Percentiles rank a stretch among this genome's conserved stretches.
phyloP scores from a whole-genome alignment of 1,140 invertebrate species.

The Caerostris darwini region DNA sequence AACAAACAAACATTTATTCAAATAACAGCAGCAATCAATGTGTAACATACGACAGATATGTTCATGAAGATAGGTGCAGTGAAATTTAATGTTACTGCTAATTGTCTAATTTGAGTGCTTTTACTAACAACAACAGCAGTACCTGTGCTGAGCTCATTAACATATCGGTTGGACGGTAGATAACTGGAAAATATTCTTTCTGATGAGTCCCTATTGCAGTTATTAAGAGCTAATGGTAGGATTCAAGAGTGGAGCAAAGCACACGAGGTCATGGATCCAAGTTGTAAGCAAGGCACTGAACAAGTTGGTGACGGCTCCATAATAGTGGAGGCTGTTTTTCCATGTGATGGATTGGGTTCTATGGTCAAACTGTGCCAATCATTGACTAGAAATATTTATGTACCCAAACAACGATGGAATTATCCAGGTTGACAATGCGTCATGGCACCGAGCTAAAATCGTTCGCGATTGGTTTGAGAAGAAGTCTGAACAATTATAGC shows the following conservation, averaged over 20 bases:
- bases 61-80: neutral
- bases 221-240: neutral
- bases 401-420: neutral
- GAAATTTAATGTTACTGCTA: neutral
- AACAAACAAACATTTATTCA: neutral
- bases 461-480: neutral
- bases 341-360: neutral
- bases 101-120: neutral
- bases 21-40: neutral
- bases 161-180: too few relatives aligned
- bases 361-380: neutral
- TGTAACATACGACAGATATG: neutral
- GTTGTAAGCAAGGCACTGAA: too few relatives aligned
- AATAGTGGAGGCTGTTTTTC: neutral
- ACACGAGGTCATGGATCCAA: neutral
- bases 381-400: neutral
- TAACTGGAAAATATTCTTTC: too few relatives aligned
- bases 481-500: neutral
- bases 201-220: too few relatives aligned
- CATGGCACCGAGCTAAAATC: neutral
- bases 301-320: neutral
- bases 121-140: too few relatives aligned
- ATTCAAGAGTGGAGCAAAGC: neutral
- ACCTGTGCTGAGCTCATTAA: too few relatives aligned
- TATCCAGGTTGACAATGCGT: neutral